Evolutionary conservation across 1,140 invertebrate species (phyloP).

Genomic region (Triops longicaudatus): DNA sequence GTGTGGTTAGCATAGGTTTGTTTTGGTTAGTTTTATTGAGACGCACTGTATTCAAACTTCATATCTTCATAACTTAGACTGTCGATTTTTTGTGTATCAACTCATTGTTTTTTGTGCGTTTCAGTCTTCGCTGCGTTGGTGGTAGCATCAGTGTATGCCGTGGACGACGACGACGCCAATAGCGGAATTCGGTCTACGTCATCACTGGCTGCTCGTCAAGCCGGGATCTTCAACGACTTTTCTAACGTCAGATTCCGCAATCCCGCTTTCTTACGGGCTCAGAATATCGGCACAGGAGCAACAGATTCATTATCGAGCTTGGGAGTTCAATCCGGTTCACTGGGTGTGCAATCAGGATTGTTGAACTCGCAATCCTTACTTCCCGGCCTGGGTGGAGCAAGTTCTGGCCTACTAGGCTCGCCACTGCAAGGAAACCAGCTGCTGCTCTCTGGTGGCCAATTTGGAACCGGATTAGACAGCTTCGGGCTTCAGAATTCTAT

Average conservation of each 20-base stretch:
- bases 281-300: not conserved
- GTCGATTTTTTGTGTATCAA: no score
- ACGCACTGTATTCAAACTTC: no score
- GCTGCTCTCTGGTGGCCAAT: not conserved
- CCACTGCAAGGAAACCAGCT: not conserved
- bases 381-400: not conserved
- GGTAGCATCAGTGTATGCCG: not conserved
- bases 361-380: not conserved
- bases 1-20: no score
- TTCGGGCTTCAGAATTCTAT: not conserved
- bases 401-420: not conserved
- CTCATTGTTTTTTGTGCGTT: not conserved
- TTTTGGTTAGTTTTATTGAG: no score
- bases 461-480: not conserved
- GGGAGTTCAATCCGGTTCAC: not conserved
- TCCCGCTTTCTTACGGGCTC: not conserved
- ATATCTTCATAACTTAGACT: no score
- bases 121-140: not conserved
- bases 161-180: not conserved
- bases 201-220: not conserved
- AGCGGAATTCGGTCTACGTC: not conserved
- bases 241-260: not conserved
- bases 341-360: not conserved
- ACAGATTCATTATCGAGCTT: not conserved
- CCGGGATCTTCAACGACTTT: not conserved